phyloP scores from a whole-genome alignment of 2,113 vertebrate genomes.

The Toxotes chatareus region DNA sequence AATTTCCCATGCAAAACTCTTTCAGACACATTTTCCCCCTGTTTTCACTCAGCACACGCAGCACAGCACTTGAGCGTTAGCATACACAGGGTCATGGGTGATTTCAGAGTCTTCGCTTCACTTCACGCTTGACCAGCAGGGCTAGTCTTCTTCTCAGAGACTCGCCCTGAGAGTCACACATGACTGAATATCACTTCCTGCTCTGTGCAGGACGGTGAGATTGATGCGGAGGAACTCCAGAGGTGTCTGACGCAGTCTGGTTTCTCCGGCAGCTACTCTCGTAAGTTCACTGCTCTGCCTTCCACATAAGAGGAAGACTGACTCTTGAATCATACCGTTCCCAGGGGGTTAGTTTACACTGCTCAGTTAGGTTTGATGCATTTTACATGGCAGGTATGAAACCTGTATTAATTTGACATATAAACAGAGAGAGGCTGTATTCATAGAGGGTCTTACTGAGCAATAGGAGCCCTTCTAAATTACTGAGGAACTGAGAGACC shows the following conservation, averaged over 20 bases:
- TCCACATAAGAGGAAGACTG: neutral
- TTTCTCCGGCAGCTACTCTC: slow-evolving; percentile 86
- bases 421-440: neutral
- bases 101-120: neutral
- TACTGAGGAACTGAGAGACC: neutral
- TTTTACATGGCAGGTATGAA: no score
- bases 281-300: slow-evolving; percentile 79
- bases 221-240: slow-evolving; percentile 91
- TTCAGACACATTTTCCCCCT: neutral
- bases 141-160: neutral
- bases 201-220: slow-evolving; percentile 86
- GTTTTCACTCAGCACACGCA: neutral
- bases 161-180: neutral
- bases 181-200: neutral
- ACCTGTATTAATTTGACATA: neutral
- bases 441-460: neutral
- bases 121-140: neutral
- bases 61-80: neutral
- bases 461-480: neutral
- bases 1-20: neutral
- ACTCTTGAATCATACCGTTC: no score
- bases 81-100: neutral
- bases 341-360: no score
- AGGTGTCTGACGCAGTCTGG: slow-evolving; percentile 90
- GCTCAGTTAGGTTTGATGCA: no score